Base-by-base conservation (phyloP, 2,888 invertebrate genomes). In the Melanchra persicariae region DNA sequence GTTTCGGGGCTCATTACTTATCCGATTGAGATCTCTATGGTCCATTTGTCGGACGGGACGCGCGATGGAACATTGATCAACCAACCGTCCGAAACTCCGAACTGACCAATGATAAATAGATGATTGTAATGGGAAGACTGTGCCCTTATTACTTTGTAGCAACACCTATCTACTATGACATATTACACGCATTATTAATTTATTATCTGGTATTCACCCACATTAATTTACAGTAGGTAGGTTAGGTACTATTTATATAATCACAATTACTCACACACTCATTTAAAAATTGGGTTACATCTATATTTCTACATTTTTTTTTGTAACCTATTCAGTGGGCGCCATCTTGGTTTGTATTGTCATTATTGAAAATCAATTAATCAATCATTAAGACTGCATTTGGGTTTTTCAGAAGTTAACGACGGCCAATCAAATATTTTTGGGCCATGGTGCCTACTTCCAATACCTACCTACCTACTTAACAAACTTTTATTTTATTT, bases 1-100 rank as follows among this genome's bases (percentile, higher is more conserved):
- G 60, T 65, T 71, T 75, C 81, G 83, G 74, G 79, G 67, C 62
- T 76, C 75, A 80, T 76, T 73, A 72, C 71, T 77, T 83, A 71
- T 70, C 67, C 81, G 85, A 87, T 77, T 63, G 61, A 66, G 67
- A 87, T 87, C 86, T 87, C 64, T 78, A 62, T 67, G 80, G 79
- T 78, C 68, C 83, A 85, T 85, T 81, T 80, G 79, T 77, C 63
- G 45, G 71, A 58, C 57, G 61, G 66, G 66, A 68, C 74, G 62
- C 54, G 61, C 63, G 65, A 61, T 74, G 74, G 75, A 75, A 74
- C 78, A 79, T 77, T 79, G 74, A 71, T 78, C 76, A 79, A 67
- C 74, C 37, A 59, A 73, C 72, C 49, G 67, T 45, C 75, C 67
- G 43, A 75, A 49, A 74, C 54, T 59, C 19, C 45, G 43, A 55